These are phyloP conservation scores for Cabera pusaria DNA, from an alignment of 2,888 invertebrate species.

Conservation along the genomic window DNA sequence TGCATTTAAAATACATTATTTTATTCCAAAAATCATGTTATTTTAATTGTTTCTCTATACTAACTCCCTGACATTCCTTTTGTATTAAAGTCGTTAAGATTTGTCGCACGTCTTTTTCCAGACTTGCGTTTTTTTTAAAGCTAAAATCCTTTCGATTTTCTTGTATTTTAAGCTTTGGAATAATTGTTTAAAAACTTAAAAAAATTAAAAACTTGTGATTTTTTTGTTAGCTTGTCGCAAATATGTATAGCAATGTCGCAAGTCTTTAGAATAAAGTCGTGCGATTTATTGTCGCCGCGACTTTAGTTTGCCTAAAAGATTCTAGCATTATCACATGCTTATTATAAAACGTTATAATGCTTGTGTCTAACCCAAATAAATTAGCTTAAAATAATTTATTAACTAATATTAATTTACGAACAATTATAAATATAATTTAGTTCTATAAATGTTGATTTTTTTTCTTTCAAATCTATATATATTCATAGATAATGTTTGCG, in stretches of 20 bases:
- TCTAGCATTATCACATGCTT: neutral
- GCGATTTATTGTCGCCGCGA: neutral
- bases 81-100: neutral
- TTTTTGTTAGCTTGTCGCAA: too few species aligned
- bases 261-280: neutral
- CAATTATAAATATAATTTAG: conserved; percentile 4
- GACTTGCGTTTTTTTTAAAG: too few species aligned
- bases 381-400: conserved; percentile 3
- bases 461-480: neutral
- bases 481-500: neutral
- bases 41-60: conserved; percentile 10
- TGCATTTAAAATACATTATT: conserved; percentile 37
- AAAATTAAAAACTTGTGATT: too few species aligned
- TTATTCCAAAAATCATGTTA: conserved; percentile 12
- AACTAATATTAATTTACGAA: conserved; percentile 7
- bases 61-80: conserved; percentile 16
- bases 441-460: conserved; percentile 1
- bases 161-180: too few species aligned
- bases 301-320: neutral
- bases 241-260: too few species aligned
- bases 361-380: conserved; percentile 11
- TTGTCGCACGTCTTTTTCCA: neutral
- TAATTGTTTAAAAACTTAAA: too few species aligned
- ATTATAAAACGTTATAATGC: neutral
- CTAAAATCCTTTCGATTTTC: too few species aligned